Percentiles rank a stretch among this genome's conserved stretches.
Conservation (phyloP, 2,113 vertebrate genomes). For the Piprites chloris region DNA sequence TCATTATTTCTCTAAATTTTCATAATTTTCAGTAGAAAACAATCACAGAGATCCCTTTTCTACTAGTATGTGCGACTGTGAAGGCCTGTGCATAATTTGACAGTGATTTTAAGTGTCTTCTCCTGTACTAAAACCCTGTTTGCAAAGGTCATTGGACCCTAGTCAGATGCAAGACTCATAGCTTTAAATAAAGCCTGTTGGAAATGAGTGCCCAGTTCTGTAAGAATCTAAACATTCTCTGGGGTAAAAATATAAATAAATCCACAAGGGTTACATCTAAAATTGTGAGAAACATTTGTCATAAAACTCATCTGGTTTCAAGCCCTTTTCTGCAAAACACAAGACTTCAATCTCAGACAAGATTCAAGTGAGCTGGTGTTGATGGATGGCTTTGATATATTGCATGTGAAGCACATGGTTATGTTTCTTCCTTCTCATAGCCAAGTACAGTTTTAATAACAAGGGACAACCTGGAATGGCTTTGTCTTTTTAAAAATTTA, state of each 20-base stretch:
- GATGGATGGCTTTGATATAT: neutral
- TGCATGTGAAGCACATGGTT: neutral
- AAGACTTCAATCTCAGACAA: neutral
- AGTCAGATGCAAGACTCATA: neutral
- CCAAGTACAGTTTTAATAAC: neutral
- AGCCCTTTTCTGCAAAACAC: neutral
- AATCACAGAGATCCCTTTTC: neutral
- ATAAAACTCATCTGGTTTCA: slow-evolving; percentile 22
- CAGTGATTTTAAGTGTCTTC: neutral
- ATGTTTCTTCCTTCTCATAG: neutral
- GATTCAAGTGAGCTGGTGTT: neutral
- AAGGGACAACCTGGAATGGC: neutral
- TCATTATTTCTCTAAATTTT: neutral
- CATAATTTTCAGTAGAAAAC: neutral
- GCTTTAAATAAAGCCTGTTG: neutral
- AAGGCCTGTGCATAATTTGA: neutral
- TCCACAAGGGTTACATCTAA: neutral
- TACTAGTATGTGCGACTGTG: neutral
- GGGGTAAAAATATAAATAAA: neutral
- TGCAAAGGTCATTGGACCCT: neutral
- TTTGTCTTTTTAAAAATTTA: neutral
- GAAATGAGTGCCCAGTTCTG: neutral
- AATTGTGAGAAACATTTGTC: neutral
- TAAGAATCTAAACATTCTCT: neutral
- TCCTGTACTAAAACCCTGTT: neutral